Evolutionary conservation across 2,113 vertebrate species (phyloP).

Genomic region (Nerophis ophidion): DNA sequence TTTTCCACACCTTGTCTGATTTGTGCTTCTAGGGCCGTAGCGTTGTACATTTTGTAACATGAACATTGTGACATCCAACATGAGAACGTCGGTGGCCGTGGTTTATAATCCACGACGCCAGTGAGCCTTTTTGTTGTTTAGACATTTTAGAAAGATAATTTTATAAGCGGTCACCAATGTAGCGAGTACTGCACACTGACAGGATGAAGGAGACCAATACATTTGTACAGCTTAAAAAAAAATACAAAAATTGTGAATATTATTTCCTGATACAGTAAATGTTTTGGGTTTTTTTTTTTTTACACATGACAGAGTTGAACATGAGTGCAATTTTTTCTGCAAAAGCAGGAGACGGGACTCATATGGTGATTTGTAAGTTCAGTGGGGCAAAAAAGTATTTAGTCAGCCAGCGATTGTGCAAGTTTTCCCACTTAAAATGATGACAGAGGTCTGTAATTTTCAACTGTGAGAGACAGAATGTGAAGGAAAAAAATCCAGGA

Average conservation of each 20-base stretch:
- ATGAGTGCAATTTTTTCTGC: no score
- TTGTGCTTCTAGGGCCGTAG: constrained; percentile 65
- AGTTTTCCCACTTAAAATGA: no score
- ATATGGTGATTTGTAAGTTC: no score
- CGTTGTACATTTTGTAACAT: constrained; percentile 60
- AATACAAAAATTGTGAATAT: constrained; percentile 35
- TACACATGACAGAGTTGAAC: not conserved
- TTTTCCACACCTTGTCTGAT: constrained; percentile 56
- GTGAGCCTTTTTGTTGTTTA: constrained; percentile 58
- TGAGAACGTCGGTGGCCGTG: constrained; percentile 47
- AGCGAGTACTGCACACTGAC: constrained; percentile 50
- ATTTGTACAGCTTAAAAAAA: constrained; percentile 15
- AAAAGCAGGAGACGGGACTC: no score
- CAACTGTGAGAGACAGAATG: no score
- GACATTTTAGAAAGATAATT: constrained; percentile 50
- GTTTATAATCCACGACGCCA: constrained; percentile 53
- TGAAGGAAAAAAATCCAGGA: no score
- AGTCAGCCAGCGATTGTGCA: no score
- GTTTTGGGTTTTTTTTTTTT: constrained; percentile 21
- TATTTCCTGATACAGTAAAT: constrained; percentile 21
- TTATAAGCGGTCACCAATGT: constrained; percentile 61
- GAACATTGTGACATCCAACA: constrained; percentile 26
- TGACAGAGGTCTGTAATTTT: no score
- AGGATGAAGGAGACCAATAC: constrained; percentile 31
- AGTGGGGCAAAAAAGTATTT: no score